These are phyloP conservation scores for Thereva nobilitata DNA, from an alignment of 2,888 invertebrate genomes.

Conservation along the genomic window DNA sequence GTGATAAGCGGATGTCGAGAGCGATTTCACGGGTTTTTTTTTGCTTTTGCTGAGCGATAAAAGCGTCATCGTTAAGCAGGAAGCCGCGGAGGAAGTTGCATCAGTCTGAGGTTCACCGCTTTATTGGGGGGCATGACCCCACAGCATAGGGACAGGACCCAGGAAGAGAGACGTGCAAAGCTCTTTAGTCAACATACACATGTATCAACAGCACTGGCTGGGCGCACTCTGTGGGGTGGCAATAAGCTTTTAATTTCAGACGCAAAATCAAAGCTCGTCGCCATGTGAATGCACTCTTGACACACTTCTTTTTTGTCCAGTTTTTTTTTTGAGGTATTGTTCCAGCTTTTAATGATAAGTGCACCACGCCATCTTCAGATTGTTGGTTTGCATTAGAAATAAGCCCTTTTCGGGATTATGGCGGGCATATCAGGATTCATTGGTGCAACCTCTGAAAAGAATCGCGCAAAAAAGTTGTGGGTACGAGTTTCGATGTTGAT, in stretches of 20 bases:
- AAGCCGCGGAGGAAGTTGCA: conserved; percentile 17
- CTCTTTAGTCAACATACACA: background rate
- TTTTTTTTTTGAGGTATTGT: conserved; percentile 9
- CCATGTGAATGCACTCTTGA: conserved; percentile 35
- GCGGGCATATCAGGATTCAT: too few species aligned
- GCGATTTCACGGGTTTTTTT: conserved; percentile 10
- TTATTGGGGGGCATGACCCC: background rate
- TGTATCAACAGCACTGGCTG: background rate
- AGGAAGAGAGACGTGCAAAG: conserved; percentile 8
- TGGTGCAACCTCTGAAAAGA: too few species aligned
- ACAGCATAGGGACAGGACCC: background rate
- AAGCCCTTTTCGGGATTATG: background rate
- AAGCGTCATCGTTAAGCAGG: conserved; percentile 9
- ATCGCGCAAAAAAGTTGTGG: too few species aligned
- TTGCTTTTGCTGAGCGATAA: too few species aligned
- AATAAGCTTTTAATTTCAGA: conserved; percentile 20
- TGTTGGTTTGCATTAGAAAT: conserved; percentile 19
- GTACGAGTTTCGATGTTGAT: too few species aligned
- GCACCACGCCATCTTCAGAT: conserved; percentile 22
- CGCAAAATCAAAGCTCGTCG: conserved; percentile 25
- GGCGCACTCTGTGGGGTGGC: background rate
- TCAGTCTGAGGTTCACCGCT: conserved; percentile 17
- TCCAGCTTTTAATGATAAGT: conserved; percentile 32
- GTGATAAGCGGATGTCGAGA: conserved; percentile 27
- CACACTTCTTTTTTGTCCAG: conserved; percentile 10